Base-by-base conservation (phyloP, 2,113 vertebrate species). In the Toxotes chatareus region DNA sequence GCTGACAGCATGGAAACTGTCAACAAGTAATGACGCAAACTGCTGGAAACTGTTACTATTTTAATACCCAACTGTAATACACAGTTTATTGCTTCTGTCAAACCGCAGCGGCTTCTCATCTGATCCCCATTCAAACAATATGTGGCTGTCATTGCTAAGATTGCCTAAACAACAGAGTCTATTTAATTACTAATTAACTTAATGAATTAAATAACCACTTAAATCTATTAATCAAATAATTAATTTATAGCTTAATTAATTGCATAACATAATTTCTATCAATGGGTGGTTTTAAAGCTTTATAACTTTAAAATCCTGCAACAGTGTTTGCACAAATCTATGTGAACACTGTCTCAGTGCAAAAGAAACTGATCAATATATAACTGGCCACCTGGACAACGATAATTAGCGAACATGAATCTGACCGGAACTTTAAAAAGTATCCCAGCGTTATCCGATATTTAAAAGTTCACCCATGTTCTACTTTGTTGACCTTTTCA, bases 1-100 rank as follows among this genome's bases (percentile, higher is more conserved):
- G 44, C 79, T 74, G 64, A 75, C 64, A 46, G 17, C 57, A 79
- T 79, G 70, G 75, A 86, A 70, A 67, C 2, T 8, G 36, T 66
- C 73, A 40, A 40, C 49, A 14, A 70, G 19, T 32, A 31, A 56
- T 63, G 47, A 73, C 55, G 56, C 42, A 47, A 66, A 51, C 49
- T 14, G 49, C 56, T 46, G 51, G 23, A 57, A 10, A 31, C 46
- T 44, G 3, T 62, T 56, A 32, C 47, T 11, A 9, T 51, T 65
- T 68, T 49, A 51, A 63, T 19, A 62, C 1, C 2, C 19, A 5
- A 32, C 42, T 38, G 21, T 62, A 19, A 55, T 19, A 21, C 23
- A 42, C 42, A 21, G 16, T 67, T 10, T 42, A 1, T 65, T 42
- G 47, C 11, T 49, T 7, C 67, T 56, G 31, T 47, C 57, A 38